Evolutionary conservation across 2,888 invertebrate genomes (phyloP).

Genomic region (Nymphalis urticae): DNA sequence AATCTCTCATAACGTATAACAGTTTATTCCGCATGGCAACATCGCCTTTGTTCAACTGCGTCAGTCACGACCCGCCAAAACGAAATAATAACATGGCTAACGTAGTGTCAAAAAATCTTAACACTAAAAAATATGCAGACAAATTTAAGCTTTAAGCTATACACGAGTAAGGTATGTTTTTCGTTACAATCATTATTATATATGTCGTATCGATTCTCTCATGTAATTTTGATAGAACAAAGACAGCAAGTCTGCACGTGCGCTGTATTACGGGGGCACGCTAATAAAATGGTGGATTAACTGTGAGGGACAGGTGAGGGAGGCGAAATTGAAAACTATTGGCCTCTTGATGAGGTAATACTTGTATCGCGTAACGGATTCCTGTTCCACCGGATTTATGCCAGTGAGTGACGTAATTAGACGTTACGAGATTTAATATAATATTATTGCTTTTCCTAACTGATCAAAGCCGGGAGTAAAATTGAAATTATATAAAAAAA

Average conservation of each 20-base stretch:
- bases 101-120: slow-evolving; percentile 41
- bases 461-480: too few species aligned
- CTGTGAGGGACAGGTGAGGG: slow-evolving; percentile 73
- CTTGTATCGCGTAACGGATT: slow-evolving; percentile 49
- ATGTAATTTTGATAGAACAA: slow-evolving; percentile 72
- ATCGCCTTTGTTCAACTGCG: slow-evolving; percentile 70
- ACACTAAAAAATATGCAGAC: slow-evolving; percentile 29
- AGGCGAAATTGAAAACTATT: slow-evolving; percentile 75
- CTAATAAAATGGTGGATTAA: slow-evolving; percentile 79
- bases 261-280: slow-evolving; percentile 66
- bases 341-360: slow-evolving; percentile 66
- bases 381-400: slow-evolving; percentile 61
- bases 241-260: slow-evolving; percentile 71
- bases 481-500: too few species aligned
- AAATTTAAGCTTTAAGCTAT: slow-evolving; percentile 42
- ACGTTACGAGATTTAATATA: slow-evolving; percentile 42
- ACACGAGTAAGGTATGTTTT: slow-evolving; percentile 41
- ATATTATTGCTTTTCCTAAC: too few species aligned
- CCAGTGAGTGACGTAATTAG: slow-evolving; percentile 51
- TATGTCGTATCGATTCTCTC: slow-evolving; percentile 42
- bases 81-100: slow-evolving; percentile 74
- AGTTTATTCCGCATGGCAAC: slow-evolving; percentile 81
- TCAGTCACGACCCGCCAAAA: slow-evolving; percentile 78
- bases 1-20: slow-evolving; percentile 80
- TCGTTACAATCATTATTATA: slow-evolving; percentile 22